Evolutionary conservation across 1,140 invertebrate genomes (phyloP).

Genomic region (Aphelinus atriplicis): DNA sequence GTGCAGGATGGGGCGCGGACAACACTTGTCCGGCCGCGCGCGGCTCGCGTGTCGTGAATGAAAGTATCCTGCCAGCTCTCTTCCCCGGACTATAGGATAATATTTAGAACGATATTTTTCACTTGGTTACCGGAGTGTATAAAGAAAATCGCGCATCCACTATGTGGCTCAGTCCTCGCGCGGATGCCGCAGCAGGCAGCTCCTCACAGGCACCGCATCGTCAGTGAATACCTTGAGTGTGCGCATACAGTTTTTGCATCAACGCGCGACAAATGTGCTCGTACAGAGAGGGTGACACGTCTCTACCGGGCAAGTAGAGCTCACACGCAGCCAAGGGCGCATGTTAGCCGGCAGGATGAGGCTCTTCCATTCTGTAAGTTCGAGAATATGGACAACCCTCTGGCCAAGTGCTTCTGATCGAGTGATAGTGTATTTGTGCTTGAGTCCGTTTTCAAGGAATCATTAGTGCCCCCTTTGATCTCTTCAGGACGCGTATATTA

Average conservation of each 20-base stretch:
- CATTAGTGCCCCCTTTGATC: too few relatives aligned
- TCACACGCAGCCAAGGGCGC: too few relatives aligned
- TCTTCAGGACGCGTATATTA: too few relatives aligned
- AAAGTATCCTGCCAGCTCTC: constrained; percentile 58
- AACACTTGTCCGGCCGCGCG: constrained; percentile 58
- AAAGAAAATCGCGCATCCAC: constrained; percentile 67
- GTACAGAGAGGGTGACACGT: constrained; percentile 35
- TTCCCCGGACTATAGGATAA: constrained; percentile 58
- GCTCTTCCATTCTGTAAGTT: too few relatives aligned
- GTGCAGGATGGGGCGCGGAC: constrained; percentile 42
- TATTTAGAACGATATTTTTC: constrained; percentile 70
- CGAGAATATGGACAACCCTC: too few relatives aligned
- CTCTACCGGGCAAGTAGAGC: neutral
- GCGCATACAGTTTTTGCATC: too few relatives aligned
- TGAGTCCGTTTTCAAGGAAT: too few relatives aligned
- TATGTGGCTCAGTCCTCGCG: constrained; percentile 64
- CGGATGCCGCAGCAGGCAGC: constrained; percentile 47
- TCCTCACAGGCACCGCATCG: neutral
- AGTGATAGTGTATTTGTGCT: too few relatives aligned
- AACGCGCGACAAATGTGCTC: constrained; percentile 50
- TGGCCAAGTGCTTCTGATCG: too few relatives aligned
- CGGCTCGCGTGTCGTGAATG: constrained; percentile 64
- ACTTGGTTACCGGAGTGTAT: constrained; percentile 67
- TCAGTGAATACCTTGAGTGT: too few relatives aligned
- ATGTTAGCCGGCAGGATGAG: too few relatives aligned